phyloP scores from a whole-genome alignment of 2,888 invertebrate genomes.

The Torymus aiolomorphi region DNA sequence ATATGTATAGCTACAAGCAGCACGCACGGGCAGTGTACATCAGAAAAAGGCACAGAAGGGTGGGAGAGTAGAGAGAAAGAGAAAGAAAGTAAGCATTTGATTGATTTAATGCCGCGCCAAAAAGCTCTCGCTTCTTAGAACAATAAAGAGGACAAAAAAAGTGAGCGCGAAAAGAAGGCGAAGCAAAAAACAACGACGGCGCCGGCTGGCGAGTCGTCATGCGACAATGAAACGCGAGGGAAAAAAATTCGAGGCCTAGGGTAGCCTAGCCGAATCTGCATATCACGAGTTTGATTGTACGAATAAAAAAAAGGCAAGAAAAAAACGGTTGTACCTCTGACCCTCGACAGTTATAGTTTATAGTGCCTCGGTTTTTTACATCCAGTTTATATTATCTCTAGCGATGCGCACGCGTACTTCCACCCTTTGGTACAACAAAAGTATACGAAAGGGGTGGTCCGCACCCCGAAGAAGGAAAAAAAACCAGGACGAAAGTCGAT shows the following conservation, averaged over 20 bases:
- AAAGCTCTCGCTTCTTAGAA: conserved; percentile 39
- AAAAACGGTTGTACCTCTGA: conserved; percentile 14
- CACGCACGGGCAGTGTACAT: not conserved
- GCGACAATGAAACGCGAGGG: conserved; percentile 1
- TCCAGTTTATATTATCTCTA: not conserved
- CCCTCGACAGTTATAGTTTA: conserved; percentile 18
- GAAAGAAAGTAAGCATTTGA: conserved; percentile 11
- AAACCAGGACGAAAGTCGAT: not conserved
- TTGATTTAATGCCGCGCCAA: conserved; percentile 55
- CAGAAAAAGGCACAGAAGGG: not conserved
- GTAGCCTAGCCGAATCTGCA: conserved; percentile 33
- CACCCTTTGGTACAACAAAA: not conserved
- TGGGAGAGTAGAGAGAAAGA: not conserved
- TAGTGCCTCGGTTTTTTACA: not conserved
- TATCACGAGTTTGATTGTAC: conserved; percentile 34
- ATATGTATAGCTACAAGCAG: no score
- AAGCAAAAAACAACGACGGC: not conserved
- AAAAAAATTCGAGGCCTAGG: conserved; percentile 17
- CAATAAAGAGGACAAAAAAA: conserved; percentile 25
- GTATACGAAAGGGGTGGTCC: conserved; percentile 26
- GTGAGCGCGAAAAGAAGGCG: not conserved
- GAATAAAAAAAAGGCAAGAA: conserved; percentile 3
- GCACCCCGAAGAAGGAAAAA: not conserved
- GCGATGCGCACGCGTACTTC: not conserved
- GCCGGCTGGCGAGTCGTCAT: conserved; percentile 30